A percentile compares a stretch with the other conserved stretches of the same genome.
Conservation (phyloP, 2,113 vertebrate genomes). For the Pandion haliaetus region DNA sequence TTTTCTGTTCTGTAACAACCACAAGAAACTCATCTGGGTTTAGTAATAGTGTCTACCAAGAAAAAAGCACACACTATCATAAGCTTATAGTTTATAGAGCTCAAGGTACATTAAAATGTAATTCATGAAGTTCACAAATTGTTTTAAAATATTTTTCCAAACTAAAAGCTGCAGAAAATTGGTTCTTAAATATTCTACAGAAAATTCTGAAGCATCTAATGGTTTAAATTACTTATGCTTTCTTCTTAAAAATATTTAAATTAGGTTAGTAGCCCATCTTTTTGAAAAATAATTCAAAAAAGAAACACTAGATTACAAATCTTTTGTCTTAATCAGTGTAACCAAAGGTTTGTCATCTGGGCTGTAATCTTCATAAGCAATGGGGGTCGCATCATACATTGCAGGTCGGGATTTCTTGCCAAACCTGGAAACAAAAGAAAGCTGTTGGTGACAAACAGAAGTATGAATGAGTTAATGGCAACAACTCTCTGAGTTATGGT, state of each 20-base stretch:
- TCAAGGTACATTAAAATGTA: slow-evolving; percentile 71
- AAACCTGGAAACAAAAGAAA: slow-evolving; percentile 80
- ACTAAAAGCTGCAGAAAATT: slow-evolving; percentile 83
- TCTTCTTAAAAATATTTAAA: slow-evolving; percentile 85
- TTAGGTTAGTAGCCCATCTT: slow-evolving; percentile 77
- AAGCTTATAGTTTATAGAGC: slow-evolving; percentile 71
- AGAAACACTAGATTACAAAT: slow-evolving; percentile 88
- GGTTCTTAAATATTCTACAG: slow-evolving; percentile 78
- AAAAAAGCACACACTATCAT: slow-evolving; percentile 66
- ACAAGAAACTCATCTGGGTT: slow-evolving; percentile 59
- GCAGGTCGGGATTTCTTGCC: slow-evolving; percentile 96
- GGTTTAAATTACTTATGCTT: slow-evolving; percentile 77
- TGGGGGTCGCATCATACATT: slow-evolving; percentile 96
- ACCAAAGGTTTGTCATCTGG: slow-evolving; percentile 97
- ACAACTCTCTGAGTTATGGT: not conserved
- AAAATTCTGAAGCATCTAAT: slow-evolving; percentile 77
- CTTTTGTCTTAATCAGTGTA: slow-evolving; percentile 98
- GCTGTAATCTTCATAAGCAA: slow-evolving; percentile 97
- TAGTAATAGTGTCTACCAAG: slow-evolving; percentile 54
- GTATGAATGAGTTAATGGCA: not conserved
- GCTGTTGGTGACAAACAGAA: not conserved
- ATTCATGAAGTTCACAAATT: slow-evolving; percentile 71
- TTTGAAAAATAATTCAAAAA: slow-evolving; percentile 80
- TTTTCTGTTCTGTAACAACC: slow-evolving; percentile 61
- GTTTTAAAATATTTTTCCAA: slow-evolving; percentile 77